phyloP scores from a whole-genome alignment of 2,888 invertebrate genomes.

The Drosophila affinis region DNA sequence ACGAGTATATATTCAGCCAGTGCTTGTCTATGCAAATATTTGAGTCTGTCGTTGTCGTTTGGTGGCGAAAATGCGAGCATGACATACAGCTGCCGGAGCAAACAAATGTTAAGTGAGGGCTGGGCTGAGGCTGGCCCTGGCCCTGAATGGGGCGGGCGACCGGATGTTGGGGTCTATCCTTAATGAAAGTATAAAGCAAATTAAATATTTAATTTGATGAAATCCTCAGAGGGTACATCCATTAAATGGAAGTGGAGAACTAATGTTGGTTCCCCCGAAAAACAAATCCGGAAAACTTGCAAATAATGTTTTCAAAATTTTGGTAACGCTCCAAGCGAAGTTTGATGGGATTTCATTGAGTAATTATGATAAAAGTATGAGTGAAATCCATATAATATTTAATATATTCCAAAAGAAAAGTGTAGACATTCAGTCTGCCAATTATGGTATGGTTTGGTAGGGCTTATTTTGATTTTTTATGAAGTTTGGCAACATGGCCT shows the following conservation, averaged over 20 bases:
- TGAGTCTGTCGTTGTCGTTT: constrained; percentile 83
- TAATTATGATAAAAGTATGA: too few species aligned
- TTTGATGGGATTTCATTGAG: too few species aligned
- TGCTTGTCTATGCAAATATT: constrained; percentile 84
- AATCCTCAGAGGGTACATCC: constrained; percentile 2
- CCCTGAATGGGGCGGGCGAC: neutral
- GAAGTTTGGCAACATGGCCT: constrained; percentile 7
- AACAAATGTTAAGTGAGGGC: constrained; percentile 45
- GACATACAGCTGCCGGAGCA: constrained; percentile 59
- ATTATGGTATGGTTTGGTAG: neutral
- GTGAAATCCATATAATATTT: constrained; percentile 3
- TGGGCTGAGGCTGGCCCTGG: neutral
- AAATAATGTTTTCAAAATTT: neutral
- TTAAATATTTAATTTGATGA: constrained; percentile 64
- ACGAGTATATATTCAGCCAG: constrained; percentile 36
- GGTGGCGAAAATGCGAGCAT: constrained; percentile 71
- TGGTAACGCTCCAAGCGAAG: too few species aligned
- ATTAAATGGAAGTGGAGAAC: constrained; percentile 5
- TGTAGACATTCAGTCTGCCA: neutral
- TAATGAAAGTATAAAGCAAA: constrained; percentile 59
- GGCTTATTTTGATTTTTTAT: neutral
- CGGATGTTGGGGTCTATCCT: constrained; percentile 8
- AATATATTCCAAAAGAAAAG: too few species aligned
- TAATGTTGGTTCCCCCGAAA: neutral
- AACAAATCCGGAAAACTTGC: neutral